Base-by-base conservation (phyloP, 2,113 vertebrate species). In the Nansenia antarctica region DNA sequence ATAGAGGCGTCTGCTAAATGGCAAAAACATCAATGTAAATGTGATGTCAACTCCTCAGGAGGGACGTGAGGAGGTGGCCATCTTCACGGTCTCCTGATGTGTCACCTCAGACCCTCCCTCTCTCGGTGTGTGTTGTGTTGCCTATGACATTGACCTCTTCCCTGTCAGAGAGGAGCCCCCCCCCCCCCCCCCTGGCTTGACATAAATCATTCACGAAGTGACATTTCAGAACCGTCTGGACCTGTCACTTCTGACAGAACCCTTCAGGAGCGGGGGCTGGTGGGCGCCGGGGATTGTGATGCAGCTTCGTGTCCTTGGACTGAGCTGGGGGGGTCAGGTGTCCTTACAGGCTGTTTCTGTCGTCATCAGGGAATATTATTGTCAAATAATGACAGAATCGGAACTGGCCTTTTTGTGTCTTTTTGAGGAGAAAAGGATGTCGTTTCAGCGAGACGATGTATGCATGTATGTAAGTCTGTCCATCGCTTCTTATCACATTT, bases 181-280 rank as follows among this genome's bases (percentile, higher is more conserved):
- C 42, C n/a, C n/a, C 42, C 12, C n/a, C 37, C 9, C 55, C 55
- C 55, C 14, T 4, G 55, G 65, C 52, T 81, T 85, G 78, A 85
- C 26, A 30, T 70, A 76, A 83, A 87, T 87, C 69, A 72, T 74
- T 79, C 55, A 72, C 74, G 72, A 83, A 74, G 67, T 83, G 82
- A 82, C 81, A 85, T 83, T 83, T 83, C 30, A 45, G 73, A 79
- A 73, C 73, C 60, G 62, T 76, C 73, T 73, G 60, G 26, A 67
- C 73, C 53, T 65, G 74, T 81, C 74, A 72, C 65, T 73, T 77
- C 71, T 69, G 62, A 70, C 63, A 74, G 73, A 82, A 74, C 64
- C 78, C 45, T 34, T 45, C n/a, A 39, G 59, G 73, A 55, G 35
- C n/a, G 52, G 67, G 74, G 66, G 72, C 67, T 70, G 63, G 26